These are phyloP conservation scores for Macroglossus sobrinus DNA, from an alignment of 2,113 vertebrate genomes.

Conservation along the genomic window DNA sequence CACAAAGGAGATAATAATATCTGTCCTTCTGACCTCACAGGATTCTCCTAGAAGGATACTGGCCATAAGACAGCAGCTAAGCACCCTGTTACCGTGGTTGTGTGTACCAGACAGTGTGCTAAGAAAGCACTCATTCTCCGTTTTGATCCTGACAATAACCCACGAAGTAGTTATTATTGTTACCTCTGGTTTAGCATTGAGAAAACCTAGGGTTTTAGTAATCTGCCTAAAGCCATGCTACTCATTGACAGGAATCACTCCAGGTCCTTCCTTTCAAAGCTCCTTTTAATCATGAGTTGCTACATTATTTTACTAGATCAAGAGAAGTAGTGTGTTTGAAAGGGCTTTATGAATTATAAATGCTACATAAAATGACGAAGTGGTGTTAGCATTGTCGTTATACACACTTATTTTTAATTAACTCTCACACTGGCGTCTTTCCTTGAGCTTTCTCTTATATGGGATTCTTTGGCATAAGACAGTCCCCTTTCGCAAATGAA, in stretches of 20 bases:
- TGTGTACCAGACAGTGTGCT: background rate
- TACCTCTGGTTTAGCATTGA: background rate
- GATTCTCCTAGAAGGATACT: background rate
- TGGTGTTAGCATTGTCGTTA: too few relatives aligned
- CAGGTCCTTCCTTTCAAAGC: background rate
- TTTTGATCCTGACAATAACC: background rate
- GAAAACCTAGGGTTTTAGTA: background rate
- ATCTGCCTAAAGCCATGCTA: background rate
- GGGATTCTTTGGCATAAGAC: background rate
- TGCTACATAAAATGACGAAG: background rate
- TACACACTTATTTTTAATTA: background rate
- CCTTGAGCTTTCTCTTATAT: background rate
- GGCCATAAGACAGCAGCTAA: background rate
- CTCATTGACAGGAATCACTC: background rate
- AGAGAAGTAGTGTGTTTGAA: background rate
- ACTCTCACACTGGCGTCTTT: background rate
- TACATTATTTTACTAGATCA: background rate
- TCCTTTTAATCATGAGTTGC: background rate
- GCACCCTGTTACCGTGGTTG: fast-evolving
- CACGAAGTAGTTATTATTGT: background rate
- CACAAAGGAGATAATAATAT: background rate
- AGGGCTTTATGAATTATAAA: background rate
- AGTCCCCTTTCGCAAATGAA: background rate
- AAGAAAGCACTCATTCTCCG: background rate
- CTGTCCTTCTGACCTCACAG: background rate